These are phyloP conservation scores for Centroberyx gerrardi DNA, from an alignment of 2,797 vertebrate genomes.

Conservation along the genomic window DNA sequence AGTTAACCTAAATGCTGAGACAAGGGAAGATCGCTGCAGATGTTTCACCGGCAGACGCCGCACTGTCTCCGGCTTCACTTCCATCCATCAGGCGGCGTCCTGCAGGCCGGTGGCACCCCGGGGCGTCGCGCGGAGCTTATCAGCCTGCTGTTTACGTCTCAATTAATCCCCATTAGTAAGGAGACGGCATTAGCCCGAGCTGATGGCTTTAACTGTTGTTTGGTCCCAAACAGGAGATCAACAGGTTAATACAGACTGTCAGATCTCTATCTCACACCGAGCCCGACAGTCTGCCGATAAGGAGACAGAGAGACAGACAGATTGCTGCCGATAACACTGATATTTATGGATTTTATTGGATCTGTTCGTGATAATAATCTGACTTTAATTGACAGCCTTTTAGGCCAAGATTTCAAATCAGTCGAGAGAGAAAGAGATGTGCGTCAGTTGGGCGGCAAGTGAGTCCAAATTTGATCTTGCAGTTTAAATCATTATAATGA, in stretches of 20 bases:
- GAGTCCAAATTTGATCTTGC: too few species aligned
- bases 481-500: too few species aligned
- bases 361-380: too few species aligned
- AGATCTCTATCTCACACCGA: constrained; percentile 62
- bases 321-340: constrained; percentile 11
- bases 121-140: constrained; percentile 59
- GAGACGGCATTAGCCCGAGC: constrained; percentile 31
- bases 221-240: constrained; percentile 63
- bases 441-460: too few species aligned
- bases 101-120: constrained; percentile 43
- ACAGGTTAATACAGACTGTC: constrained; percentile 59
- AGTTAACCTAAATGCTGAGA: too few species aligned
- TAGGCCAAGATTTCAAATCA: too few species aligned
- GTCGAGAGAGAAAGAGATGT: too few species aligned
- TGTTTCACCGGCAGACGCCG: constrained; percentile 64
- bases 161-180: constrained; percentile 75
- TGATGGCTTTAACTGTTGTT: constrained; percentile 41
- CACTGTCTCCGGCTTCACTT: constrained; percentile 78
- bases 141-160: constrained; percentile 69
- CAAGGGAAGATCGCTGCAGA: too few species aligned
- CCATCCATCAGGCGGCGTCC: constrained; percentile 71
- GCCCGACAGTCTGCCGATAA: constrained; percentile 56
- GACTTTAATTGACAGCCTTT: too few species aligned
- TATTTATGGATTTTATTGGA: too few species aligned
- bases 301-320: constrained; percentile 6